Evolutionary conservation across 2,797 vertebrate genomes (phyloP), one percentile per base, ranked within the genome.

Genomic region (Pseudochromis fuscus): DNA sequence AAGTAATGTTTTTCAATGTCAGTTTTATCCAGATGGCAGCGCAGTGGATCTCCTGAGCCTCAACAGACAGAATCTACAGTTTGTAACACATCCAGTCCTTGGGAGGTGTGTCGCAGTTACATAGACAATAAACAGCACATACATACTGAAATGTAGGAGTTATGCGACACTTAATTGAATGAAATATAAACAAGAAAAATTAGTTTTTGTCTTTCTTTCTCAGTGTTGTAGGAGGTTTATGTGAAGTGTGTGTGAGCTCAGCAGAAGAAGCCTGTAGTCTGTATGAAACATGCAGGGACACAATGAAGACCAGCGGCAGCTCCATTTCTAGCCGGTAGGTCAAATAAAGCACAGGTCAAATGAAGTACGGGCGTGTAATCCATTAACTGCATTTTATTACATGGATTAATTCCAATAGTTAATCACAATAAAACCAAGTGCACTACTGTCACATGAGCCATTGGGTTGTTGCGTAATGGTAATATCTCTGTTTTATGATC

Each of bases 21-120:
- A 97, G 96, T 93, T 98, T 86, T 84, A 89, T 33, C 69, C 79
- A 38, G 93, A 92, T 0, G 92, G 95, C 59, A 91, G 75, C 40
- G 88, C 90, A 44, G 75, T 72, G 72, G 96, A 96, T 82, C 87
- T 96, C 72, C 89, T 96, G 24, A 72, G 13, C 65, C 81, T 91
- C 0, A 63, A 69, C 0, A 40, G 82, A 56, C 76, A 84, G 84
- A 77, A 87, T 58, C 85, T 95, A 28, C 88, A 80, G 0, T 85
- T 88, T 56, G 72, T 94, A 63, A 87, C 85, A 8, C 89, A 96
- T 21, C 69, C 87, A 0, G 89, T 92, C 27, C 90, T 96, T 45
- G 96, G 95, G 80, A 85, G 89, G 96, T 96, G 75, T 86, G 93
- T 74, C n/a, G 37, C 35, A 55, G 9, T 44, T 46, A 11, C 19